Conservation (phyloP, 1,140 invertebrate species). For the Drosophila insularis region DNA sequence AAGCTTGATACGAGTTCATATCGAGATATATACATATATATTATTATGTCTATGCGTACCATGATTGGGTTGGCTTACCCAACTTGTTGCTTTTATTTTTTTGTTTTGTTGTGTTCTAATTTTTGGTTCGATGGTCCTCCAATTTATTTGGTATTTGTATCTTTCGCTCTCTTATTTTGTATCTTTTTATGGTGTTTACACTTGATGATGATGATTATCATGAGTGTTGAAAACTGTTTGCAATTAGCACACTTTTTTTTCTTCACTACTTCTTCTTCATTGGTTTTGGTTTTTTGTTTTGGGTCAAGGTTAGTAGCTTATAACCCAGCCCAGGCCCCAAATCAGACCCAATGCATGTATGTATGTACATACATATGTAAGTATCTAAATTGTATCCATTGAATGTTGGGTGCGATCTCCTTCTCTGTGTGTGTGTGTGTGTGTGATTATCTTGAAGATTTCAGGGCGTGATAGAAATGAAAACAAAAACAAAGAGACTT, state of each 20-base stretch:
- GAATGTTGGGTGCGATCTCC: neutral
- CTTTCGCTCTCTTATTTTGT: constrained; percentile 6
- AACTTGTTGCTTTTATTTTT: constrained; percentile 4
- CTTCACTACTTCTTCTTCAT: too few relatives aligned
- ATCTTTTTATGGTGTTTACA: constrained; percentile 63
- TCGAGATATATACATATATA: neutral
- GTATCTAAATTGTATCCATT: constrained; percentile 8
- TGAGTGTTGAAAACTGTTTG: constrained; percentile 60
- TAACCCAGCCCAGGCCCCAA: constrained; percentile 11
- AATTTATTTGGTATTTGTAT: constrained; percentile 23
- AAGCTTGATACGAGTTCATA: neutral
- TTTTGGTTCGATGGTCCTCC: neutral
- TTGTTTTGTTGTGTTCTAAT: neutral
- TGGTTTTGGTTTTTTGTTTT: constrained; percentile 19
- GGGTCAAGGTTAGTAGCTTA: constrained; percentile 73
- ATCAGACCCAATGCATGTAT: neutral
- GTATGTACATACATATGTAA: too few relatives aligned
- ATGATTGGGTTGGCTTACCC: neutral
- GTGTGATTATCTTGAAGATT: constrained; percentile 11
- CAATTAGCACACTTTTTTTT: constrained; percentile 74
- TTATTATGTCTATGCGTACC: neutral
- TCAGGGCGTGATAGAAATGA: constrained; percentile 5
- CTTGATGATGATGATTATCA: constrained; percentile 48
- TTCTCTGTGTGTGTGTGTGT: neutral
- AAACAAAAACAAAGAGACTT: constrained; percentile 7